Evolutionary conservation across 2,113 vertebrate species (phyloP).

Genomic region (Dendrocopos noguchii): DNA sequence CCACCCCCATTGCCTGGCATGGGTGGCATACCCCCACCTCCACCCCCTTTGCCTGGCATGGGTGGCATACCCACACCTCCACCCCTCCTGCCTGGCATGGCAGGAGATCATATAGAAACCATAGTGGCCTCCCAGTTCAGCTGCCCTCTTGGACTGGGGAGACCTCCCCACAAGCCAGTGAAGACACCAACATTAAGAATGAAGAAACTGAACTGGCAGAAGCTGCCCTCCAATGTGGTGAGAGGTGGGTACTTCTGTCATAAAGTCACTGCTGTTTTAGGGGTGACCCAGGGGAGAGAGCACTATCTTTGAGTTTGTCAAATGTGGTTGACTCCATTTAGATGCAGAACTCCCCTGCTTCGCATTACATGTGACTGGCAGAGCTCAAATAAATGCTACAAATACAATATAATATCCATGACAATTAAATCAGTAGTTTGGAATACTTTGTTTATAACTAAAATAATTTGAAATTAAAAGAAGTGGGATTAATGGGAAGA

Average conservation of each 20-base stretch:
- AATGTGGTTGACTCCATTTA: background rate
- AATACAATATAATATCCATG: background rate
- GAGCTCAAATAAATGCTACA: background rate
- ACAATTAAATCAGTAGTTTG: background rate
- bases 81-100: background rate
- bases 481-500: background rate
- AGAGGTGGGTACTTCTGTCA: slow-evolving; percentile 76
- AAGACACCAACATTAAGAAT: slow-evolving; percentile 87
- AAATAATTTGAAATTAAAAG: background rate
- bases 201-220: slow-evolving; percentile 99
- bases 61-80: slow-evolving; percentile 32
- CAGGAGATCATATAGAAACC: slow-evolving; percentile 64
- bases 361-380: background rate
- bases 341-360: background rate
- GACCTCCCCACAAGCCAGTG: slow-evolving; percentile 57
- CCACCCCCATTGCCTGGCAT: slow-evolving; percentile 59
- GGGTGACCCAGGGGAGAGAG: background rate
- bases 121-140: slow-evolving; percentile 77
- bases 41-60: slow-evolving; percentile 24
- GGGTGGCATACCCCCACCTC: background rate
- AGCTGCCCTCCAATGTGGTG: slow-evolving; percentile 83
- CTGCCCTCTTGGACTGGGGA: slow-evolving; percentile 64
- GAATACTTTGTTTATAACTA: background rate
- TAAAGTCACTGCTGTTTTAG: background rate
- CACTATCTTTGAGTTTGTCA: background rate